These are phyloP conservation scores for Distichodus sexfasciatus DNA, from an alignment of 2,797 vertebrate genomes.

Conservation along the genomic window DNA sequence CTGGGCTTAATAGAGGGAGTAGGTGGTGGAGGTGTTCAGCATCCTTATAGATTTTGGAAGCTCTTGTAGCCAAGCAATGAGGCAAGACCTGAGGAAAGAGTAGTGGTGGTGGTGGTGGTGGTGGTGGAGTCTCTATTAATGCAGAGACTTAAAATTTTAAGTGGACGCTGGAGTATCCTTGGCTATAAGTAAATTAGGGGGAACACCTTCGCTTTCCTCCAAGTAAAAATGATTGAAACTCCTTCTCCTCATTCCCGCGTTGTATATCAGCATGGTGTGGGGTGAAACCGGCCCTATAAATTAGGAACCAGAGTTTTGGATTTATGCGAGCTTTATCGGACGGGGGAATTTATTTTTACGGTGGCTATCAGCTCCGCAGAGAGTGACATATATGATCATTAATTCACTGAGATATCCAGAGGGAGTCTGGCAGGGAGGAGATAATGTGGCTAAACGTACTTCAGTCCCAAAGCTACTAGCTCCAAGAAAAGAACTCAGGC, in stretches of 20 bases:
- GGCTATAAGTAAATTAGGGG: conserved; percentile 2
- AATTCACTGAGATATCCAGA: conserved; percentile 31
- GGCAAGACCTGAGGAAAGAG: background rate
- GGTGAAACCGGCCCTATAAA: conserved; percentile 32
- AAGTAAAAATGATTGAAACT: conserved; percentile 9
- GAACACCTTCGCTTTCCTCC: conserved; percentile 15
- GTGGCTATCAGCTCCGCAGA: conserved; percentile 37
- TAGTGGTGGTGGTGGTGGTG: background rate
- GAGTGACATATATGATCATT: conserved; percentile 40
- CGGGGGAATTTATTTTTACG: conserved; percentile 48
- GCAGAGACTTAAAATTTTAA: conserved; percentile 18
- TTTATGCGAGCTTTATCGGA: conserved; percentile 54
- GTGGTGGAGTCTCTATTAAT: conserved; percentile 10
- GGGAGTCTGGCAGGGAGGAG: conserved; percentile 32
- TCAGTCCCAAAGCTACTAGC: conserved; percentile 5
- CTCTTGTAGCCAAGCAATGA: conserved; percentile 13
- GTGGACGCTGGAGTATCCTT: background rate
- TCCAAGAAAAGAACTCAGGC: background rate
- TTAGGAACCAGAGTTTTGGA: conserved; percentile 38
- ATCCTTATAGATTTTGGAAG: conserved; percentile 13
- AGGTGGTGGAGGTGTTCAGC: conserved; percentile 22
- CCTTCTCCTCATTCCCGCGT: conserved; percentile 14
- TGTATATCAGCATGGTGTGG: conserved; percentile 29
- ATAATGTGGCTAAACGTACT: conserved; percentile 29
- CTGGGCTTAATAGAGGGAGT: conserved; percentile 20